Conservation (phyloP, 2,797 vertebrate genomes). For the Sebastes melanostomus region DNA sequence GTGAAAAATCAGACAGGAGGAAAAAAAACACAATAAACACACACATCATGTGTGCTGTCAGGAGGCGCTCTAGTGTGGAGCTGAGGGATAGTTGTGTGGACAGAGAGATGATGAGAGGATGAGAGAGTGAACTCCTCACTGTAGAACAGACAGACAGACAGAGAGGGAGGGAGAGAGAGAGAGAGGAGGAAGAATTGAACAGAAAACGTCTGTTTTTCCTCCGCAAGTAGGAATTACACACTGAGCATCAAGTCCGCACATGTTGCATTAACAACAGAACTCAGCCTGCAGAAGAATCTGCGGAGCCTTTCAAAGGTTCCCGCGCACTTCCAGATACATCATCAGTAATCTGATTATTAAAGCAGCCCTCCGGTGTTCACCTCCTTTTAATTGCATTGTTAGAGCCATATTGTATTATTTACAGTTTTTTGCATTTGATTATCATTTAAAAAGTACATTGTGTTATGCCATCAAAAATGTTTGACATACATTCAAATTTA, state of each 20-base stretch:
- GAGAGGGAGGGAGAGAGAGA: not conserved
- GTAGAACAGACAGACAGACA: not conserved
- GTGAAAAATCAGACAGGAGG: not conserved
- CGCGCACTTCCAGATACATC: not conserved
- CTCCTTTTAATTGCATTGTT: not conserved
- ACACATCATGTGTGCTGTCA: not conserved
- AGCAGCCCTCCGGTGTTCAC: accelerated
- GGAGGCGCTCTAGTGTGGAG: not conserved
- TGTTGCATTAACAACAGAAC: conserved; percentile 43
- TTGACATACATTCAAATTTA: no score
- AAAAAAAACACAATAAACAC: not conserved
- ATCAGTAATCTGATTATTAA: not conserved
- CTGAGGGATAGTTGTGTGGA: not conserved
- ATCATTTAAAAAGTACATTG: no score
- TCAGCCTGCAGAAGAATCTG: conserved; percentile 32
- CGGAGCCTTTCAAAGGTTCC: not conserved
- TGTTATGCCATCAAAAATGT: no score
- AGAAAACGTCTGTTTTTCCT: conserved; percentile 60
- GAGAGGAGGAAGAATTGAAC: conserved; percentile 12
- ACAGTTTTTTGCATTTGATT: no score
- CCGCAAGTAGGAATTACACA: conserved; percentile 39
- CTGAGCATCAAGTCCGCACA: conserved; percentile 72
- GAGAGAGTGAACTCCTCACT: conserved; percentile 12
- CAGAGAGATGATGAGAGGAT: conserved; percentile 3
- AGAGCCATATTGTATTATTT: no score